These are phyloP conservation scores for Sebastiscus albofasciatus DNA, from an alignment of 2,797 vertebrate species.

Conservation along the genomic window DNA sequence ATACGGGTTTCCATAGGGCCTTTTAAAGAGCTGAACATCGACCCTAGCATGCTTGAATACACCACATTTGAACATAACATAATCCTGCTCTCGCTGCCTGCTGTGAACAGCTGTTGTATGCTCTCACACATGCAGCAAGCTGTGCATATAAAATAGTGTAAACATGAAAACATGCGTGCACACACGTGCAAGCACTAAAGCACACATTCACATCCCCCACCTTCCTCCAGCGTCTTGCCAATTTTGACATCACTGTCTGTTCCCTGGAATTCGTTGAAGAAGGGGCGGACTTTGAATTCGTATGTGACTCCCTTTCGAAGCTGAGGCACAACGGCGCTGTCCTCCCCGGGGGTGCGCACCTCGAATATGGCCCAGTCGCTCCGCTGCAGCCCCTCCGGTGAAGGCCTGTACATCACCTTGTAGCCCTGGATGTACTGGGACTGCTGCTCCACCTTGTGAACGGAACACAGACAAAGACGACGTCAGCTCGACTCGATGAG, in stretches of 20 bases:
- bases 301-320: slow-evolving; percentile 95
- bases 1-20: slow-evolving; percentile 53
- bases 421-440: slow-evolving; percentile 98
- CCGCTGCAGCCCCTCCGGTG: slow-evolving; percentile 81
- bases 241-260: slow-evolving; percentile 98
- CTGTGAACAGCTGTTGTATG: slow-evolving; percentile 73
- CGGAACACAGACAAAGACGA: slow-evolving; percentile 4
- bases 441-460: slow-evolving; percentile 94
- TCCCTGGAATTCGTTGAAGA: slow-evolving; percentile 99
- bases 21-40: slow-evolving; percentile 49
- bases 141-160: slow-evolving; percentile 66
- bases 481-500: slow-evolving; percentile 48
- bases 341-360: slow-evolving; percentile 92
- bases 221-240: slow-evolving; percentile 97
- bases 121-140: slow-evolving; percentile 58
- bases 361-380: slow-evolving; percentile 95
- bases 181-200: slow-evolving; percentile 44
- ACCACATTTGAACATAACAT: slow-evolving; percentile 64
- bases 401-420: slow-evolving; percentile 94
- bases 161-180: slow-evolving; percentile 65
- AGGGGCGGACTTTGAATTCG: slow-evolving; percentile 96
- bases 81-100: slow-evolving; percentile 49
- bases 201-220: slow-evolving; percentile 72
- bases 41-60: slow-evolving; percentile 53
- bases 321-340: slow-evolving; percentile 90